A percentile compares a stretch with the other conserved stretches of the same genome.
phyloP scores from a whole-genome alignment of 2,797 vertebrate genomes.

The Sebastes minor region DNA sequence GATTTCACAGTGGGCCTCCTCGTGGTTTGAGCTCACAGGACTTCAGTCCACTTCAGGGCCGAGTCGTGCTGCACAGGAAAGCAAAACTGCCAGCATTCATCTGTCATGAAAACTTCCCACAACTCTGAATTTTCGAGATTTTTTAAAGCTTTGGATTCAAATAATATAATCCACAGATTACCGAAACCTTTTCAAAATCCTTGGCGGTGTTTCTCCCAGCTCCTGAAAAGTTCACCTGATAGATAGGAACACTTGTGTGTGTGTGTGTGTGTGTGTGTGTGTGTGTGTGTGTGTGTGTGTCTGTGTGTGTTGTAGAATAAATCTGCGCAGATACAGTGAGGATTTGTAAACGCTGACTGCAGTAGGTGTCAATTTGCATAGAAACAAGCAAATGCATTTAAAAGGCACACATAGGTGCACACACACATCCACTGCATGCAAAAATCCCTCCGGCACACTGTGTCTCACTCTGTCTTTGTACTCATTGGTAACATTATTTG shows the following conservation, averaged over 20 bases:
- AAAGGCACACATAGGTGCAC: constrained; percentile 5
- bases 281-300: neutral
- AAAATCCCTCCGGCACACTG: constrained; percentile 44
- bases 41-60: constrained; percentile 9
- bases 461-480: constrained; percentile 40
- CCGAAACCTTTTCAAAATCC: neutral
- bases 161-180: neutral
- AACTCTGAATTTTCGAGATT: neutral
- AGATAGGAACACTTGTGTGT: neutral
- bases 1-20: constrained; percentile 25
- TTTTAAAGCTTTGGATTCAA: neutral
- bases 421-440: constrained; percentile 37
- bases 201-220: neutral
- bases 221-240: neutral
- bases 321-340: constrained; percentile 1
- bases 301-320: constrained; percentile 2
- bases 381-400: constrained; percentile 43
- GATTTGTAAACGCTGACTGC: constrained; percentile 40
- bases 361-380: constrained; percentile 46
- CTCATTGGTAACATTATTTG: constrained; percentile 51
- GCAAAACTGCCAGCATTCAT: neutral
- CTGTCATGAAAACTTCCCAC: neutral
- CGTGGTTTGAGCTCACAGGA: constrained; percentile 1
- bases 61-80: neutral
- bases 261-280: neutral